Base-by-base conservation (phyloP, 2,888 invertebrate species). In the Candidula unifasciata region DNA sequence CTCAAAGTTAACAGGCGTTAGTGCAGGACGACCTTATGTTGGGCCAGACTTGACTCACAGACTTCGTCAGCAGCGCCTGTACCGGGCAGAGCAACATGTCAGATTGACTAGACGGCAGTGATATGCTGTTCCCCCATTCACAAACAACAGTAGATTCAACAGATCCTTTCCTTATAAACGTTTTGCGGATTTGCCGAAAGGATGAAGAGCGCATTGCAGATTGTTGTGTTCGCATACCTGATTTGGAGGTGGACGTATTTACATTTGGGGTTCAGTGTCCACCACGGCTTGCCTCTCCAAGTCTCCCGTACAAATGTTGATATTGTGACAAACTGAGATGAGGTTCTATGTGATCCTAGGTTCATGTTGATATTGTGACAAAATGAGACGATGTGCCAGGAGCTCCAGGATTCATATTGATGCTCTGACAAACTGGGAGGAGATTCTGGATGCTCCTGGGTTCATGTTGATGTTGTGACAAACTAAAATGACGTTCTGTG, bases 111-210 rank as follows among this genome's bases (percentile, higher is more conserved):
- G 60, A 60, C 60, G 10, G 60, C 60, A 60, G 60, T 60, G 60
- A 21, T 18, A 60, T 60, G 60, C 5, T 60, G 60, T 60, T 54
- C 16, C 54, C 24, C 18, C 21, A 24, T 24, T 60, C 24, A 60
- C 18, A 60, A 21, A 60, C 60, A 21, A 57, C 54, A 57, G 60
- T 57, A 77, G 77, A 57, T 73, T 73, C 44, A 24, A 73, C 10
- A 2, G 37, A n/a, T 73, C 73, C 24, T 73, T 73, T 73, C 24
- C 73, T 73, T 37, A 44, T 73, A 44, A 44, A 73, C 3, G n/a
- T 73, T 2, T 37, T 60, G 44, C 44, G n/a, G 73, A 44, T 73
- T 66, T 66, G 30, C 27, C 66, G 27, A 66, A 5, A 13, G 27
- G n/a, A 30, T 30, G n/a, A 30, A 66, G 66, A 66, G 3, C 30